Evolutionary conservation across 2,113 vertebrate genomes (phyloP), one percentile per base, ranked within the genome.

Genomic region (Megaceryle torquata): DNA sequence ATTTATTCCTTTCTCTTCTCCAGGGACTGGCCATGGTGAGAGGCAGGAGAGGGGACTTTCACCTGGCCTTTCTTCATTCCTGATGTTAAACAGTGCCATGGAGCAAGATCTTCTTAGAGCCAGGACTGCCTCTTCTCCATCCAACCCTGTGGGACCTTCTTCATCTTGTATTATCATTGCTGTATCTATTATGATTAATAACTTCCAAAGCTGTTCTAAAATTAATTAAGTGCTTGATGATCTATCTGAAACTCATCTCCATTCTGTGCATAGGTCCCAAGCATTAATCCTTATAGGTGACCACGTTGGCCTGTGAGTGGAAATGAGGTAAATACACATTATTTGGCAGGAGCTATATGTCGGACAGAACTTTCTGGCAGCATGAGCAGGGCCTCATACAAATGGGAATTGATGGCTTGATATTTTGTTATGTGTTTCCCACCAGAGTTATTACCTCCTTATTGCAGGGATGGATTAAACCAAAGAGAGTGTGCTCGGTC

Each of bases 161-260:
- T 44, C 5, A 2, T 72, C 88, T 64, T 33, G 18, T 6, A 12
- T 69, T 50, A 57, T 79, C 64, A 76, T 75, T 91, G 48, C 31
- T 28, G 7, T 84, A 75, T 94, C 77, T 93, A 31, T 90, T 83
- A 71, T 15, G 8, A 87, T 87, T 82, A 93, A 89, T 63, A 44
- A 69, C 43, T 91, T 93, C 54, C 82, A 93, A 93, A 86, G 46
- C 57, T 6, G 1, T 65, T 79, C 54, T 94, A 85, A 76, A 95
- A 84, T 54, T 91, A 29, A 57, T 59, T 65, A 84, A 92, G 59
- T 28, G 91, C 57, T 69, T 82, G 56, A 22, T 72, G 86, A 86
- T 74, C 83, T 91, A 91, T 92, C 91, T 96, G 96, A 92, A 95
- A 92, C 80, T 69, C 92, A 94, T 90, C 95, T 75, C 77, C 31